Percentiles rank a stretch among this genome's conserved stretches.
These are phyloP conservation scores for Lota lota DNA, from an alignment of 2,113 vertebrate genomes.

Conservation along the genomic window DNA sequence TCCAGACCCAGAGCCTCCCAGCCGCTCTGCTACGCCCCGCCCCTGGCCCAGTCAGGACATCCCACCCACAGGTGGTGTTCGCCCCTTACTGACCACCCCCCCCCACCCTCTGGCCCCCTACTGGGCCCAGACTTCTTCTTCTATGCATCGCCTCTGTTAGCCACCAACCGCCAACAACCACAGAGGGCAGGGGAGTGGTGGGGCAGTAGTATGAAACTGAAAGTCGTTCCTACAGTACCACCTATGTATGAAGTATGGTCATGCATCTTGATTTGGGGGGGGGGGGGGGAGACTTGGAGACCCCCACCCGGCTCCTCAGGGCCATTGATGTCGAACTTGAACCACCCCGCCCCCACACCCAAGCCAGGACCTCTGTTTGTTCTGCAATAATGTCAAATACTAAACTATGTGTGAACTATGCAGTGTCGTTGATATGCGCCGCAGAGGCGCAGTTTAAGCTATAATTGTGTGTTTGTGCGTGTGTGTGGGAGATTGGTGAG, in stretches of 20 bases:
- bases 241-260: no score
- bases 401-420: conserved; percentile 92
- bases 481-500: no score
- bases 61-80: conserved; percentile 91
- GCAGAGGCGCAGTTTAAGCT: conserved; percentile 49
- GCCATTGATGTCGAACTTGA: conserved; percentile 22
- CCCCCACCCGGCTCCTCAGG: conserved; percentile 20
- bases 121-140: conserved; percentile 22
- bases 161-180: no score
- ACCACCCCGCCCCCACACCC: conserved; percentile 1
- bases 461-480: conserved; percentile 6
- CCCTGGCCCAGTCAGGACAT: conserved; percentile 91
- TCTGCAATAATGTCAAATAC: conserved; percentile 91
- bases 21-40: conserved; percentile 88
- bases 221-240: no score
- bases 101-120: neutral
- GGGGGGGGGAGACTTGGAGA: neutral
- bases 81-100: conserved; percentile 84
- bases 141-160: conserved; percentile 47
- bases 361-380: conserved; percentile 53
- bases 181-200: no score
- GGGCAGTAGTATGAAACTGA: no score
- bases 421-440: conserved; percentile 75
- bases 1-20: conserved; percentile 87
- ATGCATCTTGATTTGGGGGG: neutral